Evolutionary conservation across 1,140 invertebrate genomes (phyloP), one percentile per base, ranked within the genome.

Genomic region (Spodoptera frugiperda): DNA sequence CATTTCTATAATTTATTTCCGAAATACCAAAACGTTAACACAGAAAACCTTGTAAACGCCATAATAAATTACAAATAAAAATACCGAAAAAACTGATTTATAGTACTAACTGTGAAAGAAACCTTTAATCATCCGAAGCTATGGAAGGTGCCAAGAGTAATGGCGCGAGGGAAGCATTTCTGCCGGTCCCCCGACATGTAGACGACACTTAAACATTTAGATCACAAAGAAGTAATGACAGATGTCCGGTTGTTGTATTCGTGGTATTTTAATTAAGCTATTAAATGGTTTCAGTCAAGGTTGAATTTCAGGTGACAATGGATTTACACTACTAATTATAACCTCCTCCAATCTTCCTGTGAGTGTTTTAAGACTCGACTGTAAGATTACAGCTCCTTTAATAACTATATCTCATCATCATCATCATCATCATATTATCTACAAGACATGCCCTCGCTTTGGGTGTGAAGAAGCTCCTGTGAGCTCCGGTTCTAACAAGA

Each of bases 11-110:
- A 61, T 61, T 61, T 39, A 61, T 61, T 44, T 44, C 30, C 15
- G 10, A 65, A 48, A 48, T 65, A 21, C 19, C 61, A 65, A 49
- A 65, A 17, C 9, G 15, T 49, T 65, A 15, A 72, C 57, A 72
- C 46, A 44, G 53, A 2, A 44, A 68, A 68, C 68, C 51, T 55
- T 71, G 49, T 48, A 12, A 44, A 44, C 21, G 30, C 17, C 48
- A 21, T 54, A 17, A 71, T 55, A 54, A 46, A 71, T 55, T 17
- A 55, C 21, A 71, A 53, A 71, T 30, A 68, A 68, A 68, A 68
- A 68, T 53, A 51, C 65, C 25, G 11, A 15, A 44, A n/a, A n/a
- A 53, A 33, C 33, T 68, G 65, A 68, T 68, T 68, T 68, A 68
- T 53, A 10, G 48, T 53, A 33, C 46, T 53, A 68, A 68, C 9